phyloP scores from a whole-genome alignment of 1,140 invertebrate species.

The Coenobita brevimanus region DNA sequence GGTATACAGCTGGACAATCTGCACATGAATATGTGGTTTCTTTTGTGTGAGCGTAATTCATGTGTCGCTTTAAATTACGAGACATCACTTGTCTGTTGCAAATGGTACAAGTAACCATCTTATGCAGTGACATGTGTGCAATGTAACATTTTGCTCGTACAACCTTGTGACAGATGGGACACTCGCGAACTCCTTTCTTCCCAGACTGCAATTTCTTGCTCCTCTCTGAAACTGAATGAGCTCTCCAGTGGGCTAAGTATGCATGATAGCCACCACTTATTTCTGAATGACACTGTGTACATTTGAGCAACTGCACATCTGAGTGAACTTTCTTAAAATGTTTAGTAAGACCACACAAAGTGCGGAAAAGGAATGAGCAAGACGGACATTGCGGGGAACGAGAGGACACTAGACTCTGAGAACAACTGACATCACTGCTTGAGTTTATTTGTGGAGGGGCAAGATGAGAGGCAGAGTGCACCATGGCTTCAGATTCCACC shows the following conservation, averaged over 20 bases:
- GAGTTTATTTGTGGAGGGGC: too few relatives aligned
- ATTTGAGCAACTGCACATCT: slow-evolving; percentile 13
- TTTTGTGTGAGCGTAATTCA: slow-evolving; percentile 32
- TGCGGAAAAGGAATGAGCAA: slow-evolving; percentile 10
- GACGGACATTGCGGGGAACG: slow-evolving; percentile 21
- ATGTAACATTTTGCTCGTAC: slow-evolving; percentile 6
- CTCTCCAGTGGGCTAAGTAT: slow-evolving; percentile 26
- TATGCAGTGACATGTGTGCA: slow-evolving; percentile 28
- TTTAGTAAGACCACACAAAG: not conserved
- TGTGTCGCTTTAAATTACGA: slow-evolving; percentile 28
- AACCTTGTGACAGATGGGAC: slow-evolving; percentile 29
- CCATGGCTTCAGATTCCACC: too few relatives aligned
- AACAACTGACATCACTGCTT: too few relatives aligned
- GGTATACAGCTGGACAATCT: slow-evolving; percentile 51
- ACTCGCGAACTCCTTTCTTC: slow-evolving; percentile 2
- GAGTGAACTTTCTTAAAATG: slow-evolving; percentile 39
- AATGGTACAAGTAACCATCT: slow-evolving; percentile 19
- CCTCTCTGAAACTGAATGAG: not conserved
- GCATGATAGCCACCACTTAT: slow-evolving; percentile 7
- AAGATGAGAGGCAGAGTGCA: too few relatives aligned
- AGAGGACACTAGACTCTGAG: not conserved
- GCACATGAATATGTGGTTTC: slow-evolving; percentile 20
- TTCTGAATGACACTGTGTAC: slow-evolving; percentile 9
- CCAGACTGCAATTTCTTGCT: not conserved
- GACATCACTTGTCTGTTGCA: slow-evolving; percentile 13